Conservation (phyloP, 2,888 invertebrate genomes). For the Volucella zonaria region DNA sequence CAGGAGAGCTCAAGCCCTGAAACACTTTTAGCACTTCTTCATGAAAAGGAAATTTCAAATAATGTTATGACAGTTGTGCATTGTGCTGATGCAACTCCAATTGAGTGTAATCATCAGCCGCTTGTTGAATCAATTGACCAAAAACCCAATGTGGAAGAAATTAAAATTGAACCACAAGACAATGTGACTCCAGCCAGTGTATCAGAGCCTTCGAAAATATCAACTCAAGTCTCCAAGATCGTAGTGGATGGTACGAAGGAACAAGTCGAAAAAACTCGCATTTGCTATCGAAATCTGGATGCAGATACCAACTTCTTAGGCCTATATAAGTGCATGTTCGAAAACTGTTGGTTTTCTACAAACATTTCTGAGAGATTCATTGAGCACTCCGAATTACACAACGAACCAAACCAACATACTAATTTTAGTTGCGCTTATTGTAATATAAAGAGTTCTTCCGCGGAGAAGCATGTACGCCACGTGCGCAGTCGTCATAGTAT, state of each 20-base stretch:
- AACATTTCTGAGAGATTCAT: slow-evolving; percentile 66
- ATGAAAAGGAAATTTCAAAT: neutral
- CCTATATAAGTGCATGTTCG: slow-evolving; percentile 75
- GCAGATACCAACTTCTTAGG: slow-evolving; percentile 74
- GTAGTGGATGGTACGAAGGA: too few species aligned
- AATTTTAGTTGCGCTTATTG: slow-evolving; percentile 53
- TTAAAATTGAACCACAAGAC: neutral
- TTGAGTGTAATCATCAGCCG: slow-evolving; percentile 28
- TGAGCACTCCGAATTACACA: slow-evolving; percentile 62
- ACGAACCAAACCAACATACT: neutral
- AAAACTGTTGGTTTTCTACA: slow-evolving; percentile 75
- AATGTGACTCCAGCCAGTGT: too few species aligned
- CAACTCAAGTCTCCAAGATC: too few species aligned
- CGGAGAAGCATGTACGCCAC: slow-evolving; percentile 37
- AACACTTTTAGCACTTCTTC: slow-evolving; percentile 28
- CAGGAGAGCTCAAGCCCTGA: neutral
- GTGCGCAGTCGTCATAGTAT: slow-evolving; percentile 38
- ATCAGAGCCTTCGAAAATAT: too few species aligned
- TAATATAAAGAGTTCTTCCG: neutral
- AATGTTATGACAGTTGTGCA: slow-evolving; percentile 59
- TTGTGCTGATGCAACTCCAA: neutral
- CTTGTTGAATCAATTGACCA: slow-evolving; percentile 18
- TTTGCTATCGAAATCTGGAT: slow-evolving; percentile 69
- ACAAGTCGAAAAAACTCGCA: neutral
- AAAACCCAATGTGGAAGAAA: slow-evolving; percentile 28